Evolutionary conservation across 2,113 vertebrate genomes (phyloP).

Genomic region (Coryphaenoides rupestris): DNA sequence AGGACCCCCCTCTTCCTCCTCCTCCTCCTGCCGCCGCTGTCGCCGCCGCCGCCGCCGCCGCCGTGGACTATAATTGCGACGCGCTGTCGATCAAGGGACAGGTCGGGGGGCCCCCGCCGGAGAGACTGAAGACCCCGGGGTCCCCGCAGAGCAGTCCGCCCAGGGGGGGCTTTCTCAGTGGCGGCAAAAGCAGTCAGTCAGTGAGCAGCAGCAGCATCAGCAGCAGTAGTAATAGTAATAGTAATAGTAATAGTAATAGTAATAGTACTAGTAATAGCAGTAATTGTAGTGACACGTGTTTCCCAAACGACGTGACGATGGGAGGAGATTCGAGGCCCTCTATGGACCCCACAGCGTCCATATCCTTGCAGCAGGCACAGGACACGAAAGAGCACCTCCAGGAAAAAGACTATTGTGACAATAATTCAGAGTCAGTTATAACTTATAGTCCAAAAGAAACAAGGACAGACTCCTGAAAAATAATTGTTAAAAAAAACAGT

Average conservation of each 20-base stretch:
- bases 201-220: no score
- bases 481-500: background rate
- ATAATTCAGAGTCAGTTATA: slow-evolving; percentile 58
- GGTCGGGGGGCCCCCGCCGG: slow-evolving; percentile 39
- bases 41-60: no score
- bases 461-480: slow-evolving; percentile 79
- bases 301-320: slow-evolving; percentile 59
- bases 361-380: slow-evolving; percentile 65
- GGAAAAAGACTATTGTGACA: slow-evolving; percentile 66
- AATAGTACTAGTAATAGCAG: slow-evolving; percentile 25
- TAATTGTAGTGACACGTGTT: slow-evolving; percentile 59
- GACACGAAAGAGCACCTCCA: slow-evolving; percentile 51
- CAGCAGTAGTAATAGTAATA: no score
- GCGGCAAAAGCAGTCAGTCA: slow-evolving; percentile 52
- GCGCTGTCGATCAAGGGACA: slow-evolving; percentile 46
- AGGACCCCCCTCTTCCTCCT: no score
- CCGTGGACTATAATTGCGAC: slow-evolving; percentile 22
- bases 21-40: no score
- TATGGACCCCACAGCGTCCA: slow-evolving; percentile 56
- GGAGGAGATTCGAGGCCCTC: slow-evolving; percentile 31
- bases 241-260: no score
- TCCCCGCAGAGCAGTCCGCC: no score
- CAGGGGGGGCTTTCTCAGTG: slow-evolving; percentile 32
- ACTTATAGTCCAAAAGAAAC: slow-evolving; percentile 64
- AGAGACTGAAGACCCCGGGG: slow-evolving; percentile 28